Conservation (phyloP, 2,888 invertebrate species). For the Thereva nobilitata region DNA sequence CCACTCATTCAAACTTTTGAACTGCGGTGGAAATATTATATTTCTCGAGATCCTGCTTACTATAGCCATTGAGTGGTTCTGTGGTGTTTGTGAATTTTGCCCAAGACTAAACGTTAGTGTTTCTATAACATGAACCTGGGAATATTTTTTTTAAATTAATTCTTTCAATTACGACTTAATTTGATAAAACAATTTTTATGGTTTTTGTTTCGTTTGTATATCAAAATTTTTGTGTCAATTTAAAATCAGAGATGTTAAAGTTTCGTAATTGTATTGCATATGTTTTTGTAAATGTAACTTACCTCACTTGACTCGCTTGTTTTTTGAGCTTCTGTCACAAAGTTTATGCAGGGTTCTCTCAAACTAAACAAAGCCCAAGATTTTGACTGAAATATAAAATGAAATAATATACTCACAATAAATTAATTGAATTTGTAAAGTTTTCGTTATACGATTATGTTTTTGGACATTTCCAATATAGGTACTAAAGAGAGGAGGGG, state of each 20-base stretch:
- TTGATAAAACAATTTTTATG: neutral
- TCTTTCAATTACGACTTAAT: neutral
- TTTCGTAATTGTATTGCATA: too few species aligned
- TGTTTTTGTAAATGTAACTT: conserved; percentile 44
- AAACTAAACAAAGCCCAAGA: conserved; percentile 95
- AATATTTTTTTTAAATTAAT: neutral
- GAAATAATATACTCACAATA: neutral
- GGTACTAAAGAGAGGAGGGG: too few species aligned
- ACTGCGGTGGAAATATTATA: conserved; percentile 93
- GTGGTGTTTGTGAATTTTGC: conserved; percentile 67
- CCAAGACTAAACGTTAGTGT: conserved; percentile 89
- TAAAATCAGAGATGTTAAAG: too few species aligned
- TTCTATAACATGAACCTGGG: conserved; percentile 80
- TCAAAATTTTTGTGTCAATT: neutral
- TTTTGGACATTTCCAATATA: too few species aligned
- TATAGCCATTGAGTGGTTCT: conserved; percentile 90
- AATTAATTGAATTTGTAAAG: neutral
- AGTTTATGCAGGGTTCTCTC: conserved; percentile 89
- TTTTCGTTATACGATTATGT: too few species aligned
- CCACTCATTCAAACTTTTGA: conserved; percentile 93
- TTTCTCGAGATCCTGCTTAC: conserved; percentile 91
- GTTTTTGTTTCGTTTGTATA: neutral
- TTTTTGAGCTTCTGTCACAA: conserved; percentile 92
- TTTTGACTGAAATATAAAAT: conserved; percentile 64
- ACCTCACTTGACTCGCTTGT: conserved; percentile 69